Base-by-base conservation (phyloP, 2,113 vertebrate species). In the Chloropsis cyanopogon region DNA sequence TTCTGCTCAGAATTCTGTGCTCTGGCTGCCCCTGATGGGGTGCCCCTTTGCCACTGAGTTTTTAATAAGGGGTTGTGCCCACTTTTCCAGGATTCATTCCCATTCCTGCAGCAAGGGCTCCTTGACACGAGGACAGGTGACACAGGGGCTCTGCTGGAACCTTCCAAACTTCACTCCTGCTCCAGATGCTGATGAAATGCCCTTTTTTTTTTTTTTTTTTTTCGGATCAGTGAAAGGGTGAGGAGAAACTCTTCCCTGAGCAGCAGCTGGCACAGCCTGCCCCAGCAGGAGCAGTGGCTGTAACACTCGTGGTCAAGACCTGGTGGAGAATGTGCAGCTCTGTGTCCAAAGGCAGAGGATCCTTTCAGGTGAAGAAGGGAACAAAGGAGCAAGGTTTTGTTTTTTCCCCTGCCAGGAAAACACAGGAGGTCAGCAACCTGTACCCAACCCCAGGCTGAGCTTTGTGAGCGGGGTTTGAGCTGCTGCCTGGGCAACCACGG, bases 41-140 rank as follows among this genome's bases (percentile, higher is more conserved):
- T 20, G 25, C 6, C 25, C 44, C 28, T 9, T 66, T 56, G 21
- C n/a, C 80, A 3, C 25, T 28, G 6, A 4, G 7, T 6, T 88
- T 82, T 82, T 26, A 79, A 19, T 6, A 24, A n/a, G 3, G 39
- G 11, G 4, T 11, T 35, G 22, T 1, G 2, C 33, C 12, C 14
- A 15, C 16, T n/a, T 65, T 80, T 64, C 17, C 65, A 71, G 46
- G 78, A 44, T 81, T 20, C 33, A 52, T 37, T 23, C 65, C 3
- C 0, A 10, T 24, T 33, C 57, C 2, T 4, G 64, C 35, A 49
- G 28, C 3, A 0, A 0, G 3, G 24, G 3, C n/a, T 69, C 20
- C 14, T n/a, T 22, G 64, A 7, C 1, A 2, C 3, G 47, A 54
- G 56, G 39, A 46, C 0, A 4, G 60, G 13, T 31, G 64, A 61